Evolutionary conservation across 2,888 invertebrate genomes (phyloP).

Genomic region (Heliconius sara): DNA sequence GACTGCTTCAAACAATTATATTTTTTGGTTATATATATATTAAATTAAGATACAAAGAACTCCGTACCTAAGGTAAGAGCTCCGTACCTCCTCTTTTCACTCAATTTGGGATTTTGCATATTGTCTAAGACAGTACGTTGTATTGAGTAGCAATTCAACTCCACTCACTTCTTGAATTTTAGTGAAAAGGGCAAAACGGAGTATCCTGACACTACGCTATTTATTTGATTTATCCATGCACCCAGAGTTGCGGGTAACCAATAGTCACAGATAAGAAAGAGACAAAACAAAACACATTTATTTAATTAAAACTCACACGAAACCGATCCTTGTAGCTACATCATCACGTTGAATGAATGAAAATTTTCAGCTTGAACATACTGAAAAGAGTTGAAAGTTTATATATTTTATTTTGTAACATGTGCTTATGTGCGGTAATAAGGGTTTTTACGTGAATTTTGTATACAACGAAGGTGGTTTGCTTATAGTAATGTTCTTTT

Average conservation of each 20-base stretch:
- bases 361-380: constrained; percentile 20
- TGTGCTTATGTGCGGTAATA: not conserved
- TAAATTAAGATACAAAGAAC: not conserved
- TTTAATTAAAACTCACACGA: constrained; percentile 34
- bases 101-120: too few relatives aligned
- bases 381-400: constrained; percentile 16
- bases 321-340: not conserved
- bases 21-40: too few relatives aligned
- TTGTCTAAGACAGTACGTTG: too few relatives aligned
- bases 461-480: not conserved
- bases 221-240: not conserved
- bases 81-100: not conserved
- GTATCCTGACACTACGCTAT: not conserved
- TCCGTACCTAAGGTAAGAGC: too few relatives aligned
- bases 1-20: too few relatives aligned
- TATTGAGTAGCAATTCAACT: too few relatives aligned
- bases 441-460: not conserved
- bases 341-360: constrained; percentile 12
- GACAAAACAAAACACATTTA: constrained; percentile 19
- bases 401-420: constrained; percentile 13
- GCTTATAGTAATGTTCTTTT: not conserved
- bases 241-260: not conserved
- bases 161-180: too few relatives aligned
- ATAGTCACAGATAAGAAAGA: not conserved
- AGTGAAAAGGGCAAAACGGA: not conserved